Evolutionary conservation across 2,888 invertebrate species (phyloP).

Genomic region (Drosophila neutralis): DNA sequence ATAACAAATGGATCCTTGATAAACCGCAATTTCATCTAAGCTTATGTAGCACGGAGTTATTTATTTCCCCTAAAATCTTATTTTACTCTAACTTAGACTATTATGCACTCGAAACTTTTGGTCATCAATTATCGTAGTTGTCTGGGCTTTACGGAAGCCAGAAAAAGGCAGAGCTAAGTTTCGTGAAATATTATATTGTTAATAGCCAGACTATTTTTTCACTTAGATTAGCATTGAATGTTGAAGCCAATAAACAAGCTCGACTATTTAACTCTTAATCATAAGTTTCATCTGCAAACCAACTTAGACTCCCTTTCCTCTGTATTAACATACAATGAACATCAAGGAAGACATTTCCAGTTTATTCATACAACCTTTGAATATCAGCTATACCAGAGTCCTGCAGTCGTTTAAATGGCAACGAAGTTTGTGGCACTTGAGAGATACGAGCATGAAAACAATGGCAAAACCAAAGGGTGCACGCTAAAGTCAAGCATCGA

Average conservation of each 20-base stretch:
- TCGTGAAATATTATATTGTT: neutral
- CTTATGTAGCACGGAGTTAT: neutral
- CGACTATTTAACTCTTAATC: neutral
- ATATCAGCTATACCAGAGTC: neutral
- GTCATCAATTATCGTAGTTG: neutral
- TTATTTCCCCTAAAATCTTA: neutral
- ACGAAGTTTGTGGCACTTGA: constrained; percentile 9
- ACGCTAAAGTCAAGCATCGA: neutral
- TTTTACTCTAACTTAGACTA: neutral
- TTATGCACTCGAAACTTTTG: neutral
- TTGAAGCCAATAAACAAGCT: neutral
- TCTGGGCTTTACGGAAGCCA: too few species aligned
- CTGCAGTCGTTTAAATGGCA: constrained; percentile 15
- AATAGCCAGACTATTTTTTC: neutral
- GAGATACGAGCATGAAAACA: constrained; percentile 8
- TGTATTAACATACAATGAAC: neutral
- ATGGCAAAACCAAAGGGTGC: neutral
- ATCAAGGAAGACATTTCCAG: neutral
- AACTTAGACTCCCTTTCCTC: neutral
- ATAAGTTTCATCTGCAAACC: neutral
- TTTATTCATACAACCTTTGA: neutral
- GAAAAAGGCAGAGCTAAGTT: neutral
- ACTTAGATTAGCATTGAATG: neutral
- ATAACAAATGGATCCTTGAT: neutral
- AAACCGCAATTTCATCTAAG: neutral